Base-by-base conservation (phyloP, 2,888 invertebrate genomes). In the Yponomeuta plumbellus region DNA sequence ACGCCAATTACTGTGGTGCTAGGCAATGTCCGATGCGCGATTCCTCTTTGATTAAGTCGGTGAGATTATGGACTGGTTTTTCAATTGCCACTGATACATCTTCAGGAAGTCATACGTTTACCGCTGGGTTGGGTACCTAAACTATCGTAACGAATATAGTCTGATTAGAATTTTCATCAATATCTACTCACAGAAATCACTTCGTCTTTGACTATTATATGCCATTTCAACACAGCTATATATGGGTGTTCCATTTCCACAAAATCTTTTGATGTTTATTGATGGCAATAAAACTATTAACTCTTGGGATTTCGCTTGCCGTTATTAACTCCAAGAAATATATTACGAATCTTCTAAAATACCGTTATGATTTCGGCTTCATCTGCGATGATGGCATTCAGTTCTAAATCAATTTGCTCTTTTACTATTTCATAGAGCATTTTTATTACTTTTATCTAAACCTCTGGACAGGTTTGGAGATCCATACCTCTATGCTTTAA, bases 211-310 rank as follows among this genome's bases (percentile, higher is more conserved):
- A 52, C 5, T 52, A 17, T 52, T 52, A 52, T 13, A 4, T 52
- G 10, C 2, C 13, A 44, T 44, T 44, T 44, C 44, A 44, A 44
- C 11, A 44, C 13, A 44, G 11, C 11, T 44, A 13, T 44, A 8
- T 13, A 44, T 44, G 44, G 44, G 70, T 70, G 40, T 44, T 71
- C 58, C 21, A 58, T 34, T 34, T 58, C 57, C 13, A 11, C 23
- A 34, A 58, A 58, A 39, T 1, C 57, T 71, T 66, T 70, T 69
- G 68, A 69, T 72, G 64, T 68, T 71, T 72, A 74, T 71, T 70
- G 66, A 70, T 72, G 70, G 71, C 71, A 67, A 71, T 75, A 73
- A 74, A 74, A 71, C 68, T 66, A 61, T 67, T 64, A 72, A 11
- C 5, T 20, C 11, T 21, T 21, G 58, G 26, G 13, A 61, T 26